Evolutionary conservation across 1,140 invertebrate species (phyloP), one percentile per base, ranked within the genome.

Genomic region (Bombus turneri): DNA sequence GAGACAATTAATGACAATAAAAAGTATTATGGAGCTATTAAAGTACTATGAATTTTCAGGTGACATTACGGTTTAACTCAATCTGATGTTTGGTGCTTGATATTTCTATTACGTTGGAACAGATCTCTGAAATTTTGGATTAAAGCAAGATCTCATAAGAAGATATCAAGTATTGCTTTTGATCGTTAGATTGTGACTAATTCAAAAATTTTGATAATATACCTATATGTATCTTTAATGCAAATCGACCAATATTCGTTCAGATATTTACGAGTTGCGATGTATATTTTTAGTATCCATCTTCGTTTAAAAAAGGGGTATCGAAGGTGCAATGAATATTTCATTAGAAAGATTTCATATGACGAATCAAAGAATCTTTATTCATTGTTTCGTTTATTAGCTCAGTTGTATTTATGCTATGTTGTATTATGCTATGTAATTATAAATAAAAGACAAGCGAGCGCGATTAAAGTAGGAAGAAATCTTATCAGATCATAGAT

Each of bases 401-500:
- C 3, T 13, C 39, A 25, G 41, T 62, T n/a, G 34, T 77, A 77
- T 31, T n/a, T 47, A 34, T 77, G 75, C 13, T 39, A 25, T 15
- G 59, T 31, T 31, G 31, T 31, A 31, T 31, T 31, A 31, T 31
- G 31, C 31, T 31, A 31, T 31, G 31, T 31, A 34, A 74, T 82
- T 82, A 43, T 3, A 64, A 53, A 43, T 47, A 69, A 75, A 88
- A 88, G 88, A 72, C 37, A 66, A 69, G 83, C 28, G 28, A 18
- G 6, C 47, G 72, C 34, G 85, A 87, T 86, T 85, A 84, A 66
- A 79, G 77, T 68, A 79, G 59, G 53, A 85, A 39, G 31, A 47
- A 68, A 90, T 91, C 88, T 88, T 91, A 87, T 87, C 84, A 53
- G 62, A 9, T 72, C n/a, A 82, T 69, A 86, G 79, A 88, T 91